These are phyloP conservation scores for Lepisosteus oculatus DNA, from an alignment of 2,113 vertebrate species.

Conservation along the genomic window DNA sequence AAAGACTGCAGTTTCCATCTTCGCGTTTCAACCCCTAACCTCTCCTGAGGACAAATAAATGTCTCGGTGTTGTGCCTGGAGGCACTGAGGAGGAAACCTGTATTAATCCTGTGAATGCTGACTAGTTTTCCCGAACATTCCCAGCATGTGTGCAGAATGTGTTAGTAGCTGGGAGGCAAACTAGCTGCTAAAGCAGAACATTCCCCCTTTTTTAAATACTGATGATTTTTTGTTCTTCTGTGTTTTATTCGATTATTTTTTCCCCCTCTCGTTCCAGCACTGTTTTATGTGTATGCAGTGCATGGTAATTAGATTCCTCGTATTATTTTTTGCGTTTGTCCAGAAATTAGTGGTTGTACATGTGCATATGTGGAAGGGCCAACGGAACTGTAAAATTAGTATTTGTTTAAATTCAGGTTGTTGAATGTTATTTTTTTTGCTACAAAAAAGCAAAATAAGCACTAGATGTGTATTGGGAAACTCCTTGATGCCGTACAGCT, in stretches of 20 bases:
- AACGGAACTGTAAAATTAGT: too few species aligned
- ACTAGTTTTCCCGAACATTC: slow-evolving; percentile 67
- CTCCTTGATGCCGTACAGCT: too few species aligned
- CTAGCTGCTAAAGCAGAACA: slow-evolving; percentile 63
- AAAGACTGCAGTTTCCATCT: slow-evolving; percentile 66
- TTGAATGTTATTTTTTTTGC: too few species aligned
- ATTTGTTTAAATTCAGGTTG: too few species aligned
- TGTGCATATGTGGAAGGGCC: too few species aligned
- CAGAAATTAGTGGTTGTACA: background rate
- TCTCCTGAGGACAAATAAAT: slow-evolving; percentile 73
- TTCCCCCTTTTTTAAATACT: slow-evolving; percentile 9
- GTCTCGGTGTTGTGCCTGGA: slow-evolving; percentile 60
- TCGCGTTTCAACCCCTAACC: slow-evolving; percentile 72
- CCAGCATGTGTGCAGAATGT: slow-evolving; percentile 76
- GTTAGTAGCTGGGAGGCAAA: slow-evolving; percentile 74
- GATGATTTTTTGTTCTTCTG: slow-evolving; percentile 7
- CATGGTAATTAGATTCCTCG: background rate
- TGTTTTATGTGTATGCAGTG: slow-evolving; percentile 4
- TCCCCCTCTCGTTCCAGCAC: background rate
- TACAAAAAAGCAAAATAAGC: too few species aligned
- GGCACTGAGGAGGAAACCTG: slow-evolving; percentile 62
- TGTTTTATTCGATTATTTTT: slow-evolving; percentile 12
- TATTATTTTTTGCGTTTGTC: background rate
- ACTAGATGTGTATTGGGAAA: too few species aligned
- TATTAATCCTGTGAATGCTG: slow-evolving; percentile 75